Evolutionary conservation across 2,888 invertebrate species (phyloP), one percentile per base, ranked within the genome.

Genomic region (Leptinotarsa rubiginosa): DNA sequence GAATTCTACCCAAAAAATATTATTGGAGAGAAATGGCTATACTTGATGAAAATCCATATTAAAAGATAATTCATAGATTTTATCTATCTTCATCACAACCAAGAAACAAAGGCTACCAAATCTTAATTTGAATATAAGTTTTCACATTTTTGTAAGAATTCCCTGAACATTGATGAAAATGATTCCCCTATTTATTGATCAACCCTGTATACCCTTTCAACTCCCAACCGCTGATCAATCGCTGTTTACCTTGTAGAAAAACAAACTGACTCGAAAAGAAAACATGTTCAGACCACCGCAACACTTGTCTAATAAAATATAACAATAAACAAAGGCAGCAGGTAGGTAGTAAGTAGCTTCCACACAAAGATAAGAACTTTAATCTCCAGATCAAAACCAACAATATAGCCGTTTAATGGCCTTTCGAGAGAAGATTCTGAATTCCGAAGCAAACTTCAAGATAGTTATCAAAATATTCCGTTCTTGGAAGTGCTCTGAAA

Each of bases 401-500:
- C 62, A 62, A 62, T 62, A 62, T 62, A 41, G 10, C 54, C 56
- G 68, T 54, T 31, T 49, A 31, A 47, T 69, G 41, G 69, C 41
- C 54, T 52, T 54, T 49, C 66, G 12, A 18, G 20, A 67, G 67
- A 52, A 67, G 47, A 62, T 49, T n/a, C 72, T 25, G 64, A 64
- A 72, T 68, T 72, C 68, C 72, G 25, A 59, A 20, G 62, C 22
- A 62, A 62, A 68, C 67, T 68, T 49, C 52, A 49, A 67, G 72
- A 72, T 72, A 67, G 68, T 72, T 68, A 72, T 72, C 72, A 59
- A 68, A 59, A 68, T 68, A 68, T 68, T 68, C 47, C 50, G 69
- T 54, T 69, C 69, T 47, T 16, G 59, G 69, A 69, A 69, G 47
- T n/a, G n/a, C 25, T 41, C 41, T 41, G 41, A 62, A 62, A 62